These are phyloP conservation scores for Indicator maculatus DNA, from an alignment of 2,113 vertebrate genomes.

Conservation along the genomic window DNA sequence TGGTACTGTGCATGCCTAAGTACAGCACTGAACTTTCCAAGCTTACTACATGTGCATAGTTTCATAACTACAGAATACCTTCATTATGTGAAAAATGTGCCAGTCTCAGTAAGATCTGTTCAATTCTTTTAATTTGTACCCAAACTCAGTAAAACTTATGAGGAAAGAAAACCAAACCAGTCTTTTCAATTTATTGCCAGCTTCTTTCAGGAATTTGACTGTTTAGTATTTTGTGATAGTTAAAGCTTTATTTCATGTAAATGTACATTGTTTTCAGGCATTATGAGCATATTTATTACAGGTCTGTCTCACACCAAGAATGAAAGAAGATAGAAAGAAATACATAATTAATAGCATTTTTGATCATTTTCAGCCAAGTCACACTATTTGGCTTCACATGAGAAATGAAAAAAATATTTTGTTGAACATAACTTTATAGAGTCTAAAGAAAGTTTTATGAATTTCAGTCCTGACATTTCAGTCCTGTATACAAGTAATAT, in stretches of 20 bases:
- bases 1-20: neutral
- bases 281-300: neutral
- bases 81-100: neutral
- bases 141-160: neutral
- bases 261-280: neutral
- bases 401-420: neutral
- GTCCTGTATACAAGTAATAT: neutral
- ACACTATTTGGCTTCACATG: neutral
- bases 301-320: conserved; percentile 19
- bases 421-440: neutral
- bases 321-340: neutral
- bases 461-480: conserved; percentile 52
- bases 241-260: neutral
- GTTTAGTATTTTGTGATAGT: conserved; percentile 18
- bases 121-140: neutral
- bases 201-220: neutral
- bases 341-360: neutral
- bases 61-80: neutral
- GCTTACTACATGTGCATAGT: neutral
- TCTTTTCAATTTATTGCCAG: neutral
- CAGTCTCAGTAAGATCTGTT: neutral
- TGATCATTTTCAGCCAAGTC: neutral
- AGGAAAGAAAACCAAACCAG: neutral
- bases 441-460: neutral
- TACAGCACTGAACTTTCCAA: neutral